Evolutionary conservation across 2,797 vertebrate species (phyloP).

Genomic region (Gymnopithys bicolor): DNA sequence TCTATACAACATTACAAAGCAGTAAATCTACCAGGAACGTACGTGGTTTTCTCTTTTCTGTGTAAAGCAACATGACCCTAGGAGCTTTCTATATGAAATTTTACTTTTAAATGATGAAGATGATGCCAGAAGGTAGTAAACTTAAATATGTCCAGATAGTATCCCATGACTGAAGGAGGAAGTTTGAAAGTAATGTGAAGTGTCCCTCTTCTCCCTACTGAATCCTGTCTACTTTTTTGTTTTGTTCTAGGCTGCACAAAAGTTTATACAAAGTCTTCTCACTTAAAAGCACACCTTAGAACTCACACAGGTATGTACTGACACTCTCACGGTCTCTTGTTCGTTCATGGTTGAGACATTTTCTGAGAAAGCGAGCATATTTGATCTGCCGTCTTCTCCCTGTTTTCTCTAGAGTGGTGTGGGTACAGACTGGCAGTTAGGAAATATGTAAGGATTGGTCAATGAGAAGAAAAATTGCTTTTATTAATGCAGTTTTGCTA

Average conservation of each 20-base stretch:
- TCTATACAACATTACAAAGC: background rate
- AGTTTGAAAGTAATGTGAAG: background rate
- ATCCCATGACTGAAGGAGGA: background rate
- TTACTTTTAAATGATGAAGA: background rate
- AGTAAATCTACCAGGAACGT: background rate
- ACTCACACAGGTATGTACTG: slow-evolving; percentile 93
- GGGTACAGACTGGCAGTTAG: slow-evolving; percentile 37
- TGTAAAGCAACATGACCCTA: background rate
- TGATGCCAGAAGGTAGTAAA: background rate
- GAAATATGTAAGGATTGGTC: slow-evolving; percentile 22
- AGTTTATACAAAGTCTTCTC: slow-evolving; percentile 98
- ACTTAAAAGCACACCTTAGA: slow-evolving; percentile 96
- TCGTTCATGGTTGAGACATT: slow-evolving; percentile 41
- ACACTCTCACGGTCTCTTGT: background rate
- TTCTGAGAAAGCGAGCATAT: slow-evolving; percentile 52
- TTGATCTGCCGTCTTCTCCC: slow-evolving; percentile 59
- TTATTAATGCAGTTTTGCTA: background rate
- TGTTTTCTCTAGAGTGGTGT: slow-evolving; percentile 41
- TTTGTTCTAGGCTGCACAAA: slow-evolving; percentile 90
- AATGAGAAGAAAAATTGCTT: background rate
- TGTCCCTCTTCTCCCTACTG: background rate
- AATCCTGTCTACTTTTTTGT: slow-evolving; percentile 48
- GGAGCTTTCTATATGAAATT: background rate
- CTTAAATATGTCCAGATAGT: background rate
- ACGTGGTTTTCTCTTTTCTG: background rate